These are phyloP conservation scores for Perca flavescens DNA, from an alignment of 2,113 vertebrate species.

Conservation along the genomic window DNA sequence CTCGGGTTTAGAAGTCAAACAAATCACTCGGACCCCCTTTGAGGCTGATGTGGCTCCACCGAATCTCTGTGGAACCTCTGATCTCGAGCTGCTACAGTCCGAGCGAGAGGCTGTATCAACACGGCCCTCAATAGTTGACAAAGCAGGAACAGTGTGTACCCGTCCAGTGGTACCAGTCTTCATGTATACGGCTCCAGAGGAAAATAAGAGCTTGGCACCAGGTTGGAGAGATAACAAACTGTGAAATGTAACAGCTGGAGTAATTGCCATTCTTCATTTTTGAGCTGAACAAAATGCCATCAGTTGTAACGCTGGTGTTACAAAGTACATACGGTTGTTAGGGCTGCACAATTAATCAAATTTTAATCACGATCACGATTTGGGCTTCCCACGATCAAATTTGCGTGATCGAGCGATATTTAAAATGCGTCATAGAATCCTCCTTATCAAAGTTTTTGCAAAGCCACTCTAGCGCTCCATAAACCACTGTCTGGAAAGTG, in stretches of 20 bases:
- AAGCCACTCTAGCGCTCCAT: no score
- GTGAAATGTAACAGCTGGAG: constrained; percentile 62
- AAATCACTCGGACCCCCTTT: background rate
- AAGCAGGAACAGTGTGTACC: constrained; percentile 66
- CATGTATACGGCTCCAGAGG: constrained; percentile 47
- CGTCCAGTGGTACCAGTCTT: constrained; percentile 33
- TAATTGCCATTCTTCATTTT: constrained; percentile 26
- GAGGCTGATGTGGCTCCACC: background rate
- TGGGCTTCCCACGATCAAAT: no score
- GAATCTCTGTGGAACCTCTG: constrained; percentile 40
- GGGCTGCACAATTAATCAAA: no score
- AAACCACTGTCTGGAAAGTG: no score
- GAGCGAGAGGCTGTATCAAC: constrained; percentile 29
- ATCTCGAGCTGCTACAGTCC: constrained; percentile 17
- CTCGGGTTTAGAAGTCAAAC: background rate
- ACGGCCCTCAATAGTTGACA: background rate
- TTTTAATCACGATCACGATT: no score
- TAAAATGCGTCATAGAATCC: no score
- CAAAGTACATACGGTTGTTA: background rate
- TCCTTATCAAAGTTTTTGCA: no score
- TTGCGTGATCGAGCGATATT: no score
- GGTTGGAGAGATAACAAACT: constrained; percentile 52
- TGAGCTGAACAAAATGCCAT: background rate
- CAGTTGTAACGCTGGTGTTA: background rate
- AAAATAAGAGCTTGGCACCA: constrained; percentile 62